Evolutionary conservation across 1,140 invertebrate species (phyloP).

Genomic region (Neuroterus valhalla): DNA sequence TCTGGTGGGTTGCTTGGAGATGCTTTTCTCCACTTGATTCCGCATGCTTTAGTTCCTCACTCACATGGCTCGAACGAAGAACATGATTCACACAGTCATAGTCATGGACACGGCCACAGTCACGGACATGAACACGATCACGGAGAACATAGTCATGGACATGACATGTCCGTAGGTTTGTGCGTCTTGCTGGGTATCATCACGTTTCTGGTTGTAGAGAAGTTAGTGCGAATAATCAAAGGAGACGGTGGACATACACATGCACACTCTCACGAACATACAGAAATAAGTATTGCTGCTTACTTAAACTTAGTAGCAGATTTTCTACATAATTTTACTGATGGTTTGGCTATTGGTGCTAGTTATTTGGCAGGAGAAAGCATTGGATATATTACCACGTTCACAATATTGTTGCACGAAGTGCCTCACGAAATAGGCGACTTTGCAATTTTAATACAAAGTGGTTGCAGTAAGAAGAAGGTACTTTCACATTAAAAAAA

Average conservation of each 20-base stretch:
- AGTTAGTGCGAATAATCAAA: conserved; percentile 92
- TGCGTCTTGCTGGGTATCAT: conserved; percentile 94
- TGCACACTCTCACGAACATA: conserved; percentile 42
- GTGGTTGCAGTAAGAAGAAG: conserved; percentile 91
- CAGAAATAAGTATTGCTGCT: conserved; percentile 92
- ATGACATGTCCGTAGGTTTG: conserved; percentile 91
- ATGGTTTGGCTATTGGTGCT: conserved; percentile 96
- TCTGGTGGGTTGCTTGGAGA: conserved; percentile 96
- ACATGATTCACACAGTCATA: conserved; percentile 75
- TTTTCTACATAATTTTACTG: conserved; percentile 97
- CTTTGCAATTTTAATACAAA: conserved; percentile 97
- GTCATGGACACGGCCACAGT: conserved; percentile 72
- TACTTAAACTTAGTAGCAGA: conserved; percentile 96
- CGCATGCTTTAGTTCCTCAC: conserved; percentile 89
- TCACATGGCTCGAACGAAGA: conserved; percentile 77
- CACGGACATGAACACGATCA: conserved; percentile 74
- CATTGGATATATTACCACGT: conserved; percentile 90
- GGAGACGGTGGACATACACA: conserved; percentile 81
- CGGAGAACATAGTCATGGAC: conserved; percentile 75
- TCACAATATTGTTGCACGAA: conserved; percentile 96
- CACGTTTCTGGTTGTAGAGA: conserved; percentile 94
- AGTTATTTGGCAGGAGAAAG: conserved; percentile 93
- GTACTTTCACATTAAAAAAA: conserved; percentile 66
- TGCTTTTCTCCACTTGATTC: conserved; percentile 97
- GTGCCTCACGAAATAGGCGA: conserved; percentile 99